Evolutionary conservation across 2,888 invertebrate species (phyloP).

Genomic region (Geotrupes spiniger): DNA sequence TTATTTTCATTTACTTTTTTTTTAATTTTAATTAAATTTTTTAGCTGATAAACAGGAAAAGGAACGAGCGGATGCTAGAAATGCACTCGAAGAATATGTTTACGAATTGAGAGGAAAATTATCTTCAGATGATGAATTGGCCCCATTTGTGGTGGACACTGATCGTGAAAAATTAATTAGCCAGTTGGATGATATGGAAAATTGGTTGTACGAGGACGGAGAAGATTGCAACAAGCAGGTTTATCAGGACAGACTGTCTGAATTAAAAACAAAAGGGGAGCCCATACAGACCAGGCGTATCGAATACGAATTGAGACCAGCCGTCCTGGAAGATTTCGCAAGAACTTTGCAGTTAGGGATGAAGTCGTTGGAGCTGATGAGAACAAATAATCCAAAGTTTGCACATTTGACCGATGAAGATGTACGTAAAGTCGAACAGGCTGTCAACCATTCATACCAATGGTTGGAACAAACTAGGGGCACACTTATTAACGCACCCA

Average conservation of each 20-base stretch:
- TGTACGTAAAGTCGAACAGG: slow-evolving; percentile 70
- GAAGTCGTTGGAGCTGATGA: slow-evolving; percentile 73
- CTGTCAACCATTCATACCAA: slow-evolving; percentile 66
- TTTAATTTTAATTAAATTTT: slow-evolving; percentile 13
- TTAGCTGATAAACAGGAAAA: slow-evolving; percentile 89
- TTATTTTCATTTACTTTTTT: slow-evolving; percentile 12
- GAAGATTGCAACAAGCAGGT: slow-evolving; percentile 84
- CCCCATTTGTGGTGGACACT: slow-evolving; percentile 70
- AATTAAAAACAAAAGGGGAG: slow-evolving; percentile 75
- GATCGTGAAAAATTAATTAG: slow-evolving; percentile 63
- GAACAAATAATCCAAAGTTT: slow-evolving; percentile 69
- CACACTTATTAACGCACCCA: slow-evolving; percentile 62
- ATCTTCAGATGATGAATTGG: slow-evolving; percentile 70
- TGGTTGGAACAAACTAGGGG: slow-evolving; percentile 81
- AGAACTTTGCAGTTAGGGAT: slow-evolving; percentile 74
- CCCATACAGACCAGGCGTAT: slow-evolving; percentile 81
- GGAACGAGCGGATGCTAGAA: slow-evolving; percentile 92
- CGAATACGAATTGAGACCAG: slow-evolving; percentile 78
- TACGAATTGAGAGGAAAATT: slow-evolving; percentile 93
- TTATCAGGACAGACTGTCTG: slow-evolving; percentile 62
- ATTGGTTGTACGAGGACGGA: slow-evolving; percentile 97
- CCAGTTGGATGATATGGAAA: slow-evolving; percentile 81
- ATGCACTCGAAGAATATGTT: slow-evolving; percentile 96
- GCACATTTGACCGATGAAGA: slow-evolving; percentile 80
- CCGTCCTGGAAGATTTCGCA: slow-evolving; percentile 78